Conservation (phyloP, 1,140 invertebrate genomes). For the Drosophila sucinea region DNA sequence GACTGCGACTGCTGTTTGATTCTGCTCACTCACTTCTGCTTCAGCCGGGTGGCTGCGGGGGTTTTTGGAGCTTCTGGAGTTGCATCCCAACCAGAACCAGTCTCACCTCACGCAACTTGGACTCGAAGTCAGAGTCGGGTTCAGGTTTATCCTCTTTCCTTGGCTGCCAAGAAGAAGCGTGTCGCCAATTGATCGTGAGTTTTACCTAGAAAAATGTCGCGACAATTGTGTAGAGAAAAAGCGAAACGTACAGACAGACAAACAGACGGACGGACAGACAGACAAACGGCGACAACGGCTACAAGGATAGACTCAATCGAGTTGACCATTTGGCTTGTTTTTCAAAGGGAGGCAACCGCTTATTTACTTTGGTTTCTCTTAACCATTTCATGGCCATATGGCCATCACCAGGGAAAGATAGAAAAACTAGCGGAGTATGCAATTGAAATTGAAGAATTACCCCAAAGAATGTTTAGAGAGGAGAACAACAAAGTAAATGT, state of each 20-base stretch:
- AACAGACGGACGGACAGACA: constrained; percentile 26
- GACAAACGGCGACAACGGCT: constrained; percentile 32
- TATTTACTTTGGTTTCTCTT: background rate
- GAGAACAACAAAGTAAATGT: constrained; percentile 77
- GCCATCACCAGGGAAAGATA: background rate
- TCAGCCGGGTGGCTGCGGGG: constrained; percentile 13
- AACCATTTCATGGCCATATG: constrained; percentile 17
- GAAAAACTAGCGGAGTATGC: constrained; percentile 63
- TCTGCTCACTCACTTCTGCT: constrained; percentile 27
- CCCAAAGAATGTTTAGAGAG: constrained; percentile 60
- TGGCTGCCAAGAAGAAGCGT: constrained; percentile 79
- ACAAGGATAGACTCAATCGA: background rate
- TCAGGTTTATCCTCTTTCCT: constrained; percentile 47
- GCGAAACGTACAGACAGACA: constrained; percentile 37
- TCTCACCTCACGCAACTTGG: constrained; percentile 64
- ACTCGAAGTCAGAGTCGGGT: constrained; percentile 3
- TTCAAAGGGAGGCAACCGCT: background rate
- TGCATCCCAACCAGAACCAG: constrained; percentile 29
- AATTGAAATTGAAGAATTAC: constrained; percentile 82
- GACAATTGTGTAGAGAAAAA: constrained; percentile 66
- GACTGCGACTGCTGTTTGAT: constrained; percentile 20
- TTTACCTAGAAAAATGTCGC: constrained; percentile 83
- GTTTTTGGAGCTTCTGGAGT: constrained; percentile 17
- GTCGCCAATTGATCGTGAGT: constrained; percentile 83
- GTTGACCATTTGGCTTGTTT: constrained; percentile 14